Conservation (phyloP, 1,140 invertebrate genomes). For the Batillaria attramentaria region DNA sequence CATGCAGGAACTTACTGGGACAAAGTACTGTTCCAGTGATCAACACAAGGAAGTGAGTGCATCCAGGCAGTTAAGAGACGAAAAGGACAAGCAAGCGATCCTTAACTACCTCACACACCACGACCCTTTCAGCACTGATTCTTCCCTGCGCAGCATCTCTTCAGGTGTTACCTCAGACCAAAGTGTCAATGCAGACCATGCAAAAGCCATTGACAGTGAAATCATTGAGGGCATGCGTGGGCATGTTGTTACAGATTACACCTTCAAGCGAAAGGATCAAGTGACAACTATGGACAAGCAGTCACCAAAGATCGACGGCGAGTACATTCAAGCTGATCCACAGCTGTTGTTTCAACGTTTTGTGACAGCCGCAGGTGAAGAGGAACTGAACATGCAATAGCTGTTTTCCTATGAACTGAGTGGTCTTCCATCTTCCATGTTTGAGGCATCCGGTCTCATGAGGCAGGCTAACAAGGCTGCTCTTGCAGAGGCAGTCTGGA, state of each 20-base stretch:
- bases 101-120: constrained; percentile 22
- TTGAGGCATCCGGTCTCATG: constrained; percentile 30
- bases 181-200: constrained; percentile 40
- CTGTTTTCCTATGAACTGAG: constrained; percentile 39
- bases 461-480: constrained; percentile 19
- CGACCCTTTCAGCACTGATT: constrained; percentile 34
- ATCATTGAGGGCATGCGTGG: constrained; percentile 37
- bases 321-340: constrained; percentile 39
- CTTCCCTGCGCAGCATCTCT: constrained; percentile 36
- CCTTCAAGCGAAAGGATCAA: constrained; percentile 38
- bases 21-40: constrained; percentile 40
- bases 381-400: not conserved
- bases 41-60: constrained; percentile 40
- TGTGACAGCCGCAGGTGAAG: constrained; percentile 6
- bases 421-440: constrained; percentile 27
- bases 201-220: constrained; percentile 20
- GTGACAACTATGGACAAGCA: constrained; percentile 35
- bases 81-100: constrained; percentile 30
- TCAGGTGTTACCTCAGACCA: constrained; percentile 36
- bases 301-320: constrained; percentile 35
- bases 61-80: constrained; percentile 26
- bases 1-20: constrained; percentile 37
- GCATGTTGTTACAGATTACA: constrained; percentile 13
- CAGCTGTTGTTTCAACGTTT: constrained; percentile 46
- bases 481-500: constrained; percentile 16